Percentiles rank a stretch among this genome's conserved stretches.
Evolutionary conservation across 2,797 vertebrate species (phyloP).

Genomic region (Huso huso): DNA sequence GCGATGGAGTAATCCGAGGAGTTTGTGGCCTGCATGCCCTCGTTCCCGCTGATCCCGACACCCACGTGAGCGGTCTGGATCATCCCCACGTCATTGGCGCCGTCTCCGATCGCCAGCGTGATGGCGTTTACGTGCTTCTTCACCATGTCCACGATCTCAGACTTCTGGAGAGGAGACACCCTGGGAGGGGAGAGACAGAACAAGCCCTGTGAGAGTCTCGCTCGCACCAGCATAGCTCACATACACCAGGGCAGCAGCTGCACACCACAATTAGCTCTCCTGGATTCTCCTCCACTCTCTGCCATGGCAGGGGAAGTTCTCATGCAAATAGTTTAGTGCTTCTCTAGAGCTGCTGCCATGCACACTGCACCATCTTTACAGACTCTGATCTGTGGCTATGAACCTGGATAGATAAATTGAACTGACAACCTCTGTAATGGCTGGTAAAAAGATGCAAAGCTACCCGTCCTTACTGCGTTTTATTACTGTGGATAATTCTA

Average conservation of each 20-base stretch:
- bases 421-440: background rate
- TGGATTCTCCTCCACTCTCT: too few relatives aligned
- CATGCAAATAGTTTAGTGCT: background rate
- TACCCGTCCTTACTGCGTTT: too few relatives aligned
- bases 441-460: background rate
- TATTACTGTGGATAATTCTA: too few relatives aligned
- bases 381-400: background rate
- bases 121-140: constrained; percentile 96
- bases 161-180: constrained; percentile 96
- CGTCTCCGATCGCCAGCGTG: constrained; percentile 94
- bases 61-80: constrained; percentile 97
- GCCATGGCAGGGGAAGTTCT: background rate
- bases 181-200: constrained; percentile 47
- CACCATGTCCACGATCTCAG: constrained; percentile 97
- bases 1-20: constrained; percentile 96
- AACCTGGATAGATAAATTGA: background rate
- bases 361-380: background rate
- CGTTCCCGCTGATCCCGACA: constrained; percentile 94
- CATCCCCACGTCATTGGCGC: constrained; percentile 97
- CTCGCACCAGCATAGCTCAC: constrained; percentile 37
- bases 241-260: constrained; percentile 1
- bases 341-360: background rate
- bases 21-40: constrained; percentile 98
- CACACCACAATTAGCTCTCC: background rate
- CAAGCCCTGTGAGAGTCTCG: constrained; percentile 16